A percentile compares a stretch with the other conserved stretches of the same genome.
Evolutionary conservation across 2,113 vertebrate species (phyloP).

Genomic region (human): GRCh38 chr7:92295501-92296000

Average conservation of each 20-base stretch:
- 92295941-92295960: not conserved
- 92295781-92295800: not conserved
- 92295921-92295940: not conserved
- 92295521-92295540: not conserved
- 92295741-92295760: slow-evolving; percentile 17
- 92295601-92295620: slow-evolving; percentile 12
- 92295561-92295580: not conserved
- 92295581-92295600: not conserved
- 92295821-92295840: slow-evolving; percentile 17
- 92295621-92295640: slow-evolving; percentile 3
- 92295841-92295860: not conserved
- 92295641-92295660: slow-evolving; percentile 22
- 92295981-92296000: not conserved
- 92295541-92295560: not conserved
- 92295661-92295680: slow-evolving; percentile 57
- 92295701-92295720: slow-evolving; percentile 28
- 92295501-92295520: not conserved
- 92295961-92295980: not conserved
- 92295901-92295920: not conserved
- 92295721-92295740: slow-evolving; percentile 30
- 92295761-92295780: not conserved
- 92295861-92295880: slow-evolving; percentile 19
- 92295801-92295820: not conserved
- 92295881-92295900: not conserved
- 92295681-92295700: not conserved